phyloP scores from a whole-genome alignment of 2,113 vertebrate species.

The Mola mola region DNA sequence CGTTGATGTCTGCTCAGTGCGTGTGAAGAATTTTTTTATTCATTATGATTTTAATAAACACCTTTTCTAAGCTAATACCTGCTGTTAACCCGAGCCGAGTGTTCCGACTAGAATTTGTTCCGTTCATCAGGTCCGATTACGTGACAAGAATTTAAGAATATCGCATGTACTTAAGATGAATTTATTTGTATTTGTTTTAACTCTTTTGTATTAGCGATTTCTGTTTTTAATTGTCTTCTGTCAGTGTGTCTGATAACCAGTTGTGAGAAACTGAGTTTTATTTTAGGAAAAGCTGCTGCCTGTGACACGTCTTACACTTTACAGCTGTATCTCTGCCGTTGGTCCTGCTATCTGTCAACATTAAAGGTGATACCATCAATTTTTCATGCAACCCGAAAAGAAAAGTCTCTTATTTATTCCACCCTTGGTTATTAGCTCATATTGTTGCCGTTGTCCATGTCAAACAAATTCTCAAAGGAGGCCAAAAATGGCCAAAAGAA shows the following conservation, averaged over 20 bases:
- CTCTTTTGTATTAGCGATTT: slow-evolving; percentile 58
- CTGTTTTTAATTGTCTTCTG: slow-evolving; percentile 31
- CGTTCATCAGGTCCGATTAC: slow-evolving; percentile 40
- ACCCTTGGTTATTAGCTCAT: background rate
- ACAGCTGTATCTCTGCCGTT: slow-evolving; percentile 38
- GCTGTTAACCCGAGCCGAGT: slow-evolving; percentile 38
- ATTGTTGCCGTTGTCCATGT: too few relatives aligned
- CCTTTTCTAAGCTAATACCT: slow-evolving; percentile 50
- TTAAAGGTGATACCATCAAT: slow-evolving; percentile 53
- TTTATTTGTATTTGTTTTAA: slow-evolving; percentile 76
- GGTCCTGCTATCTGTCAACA: slow-evolving; percentile 52
- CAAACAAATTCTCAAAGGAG: too few relatives aligned
- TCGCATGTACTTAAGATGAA: slow-evolving; percentile 59
- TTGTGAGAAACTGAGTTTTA: slow-evolving; percentile 16
- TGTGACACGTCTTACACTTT: slow-evolving; percentile 51
- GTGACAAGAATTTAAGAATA: slow-evolving; percentile 19
- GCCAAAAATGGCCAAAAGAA: too few relatives aligned
- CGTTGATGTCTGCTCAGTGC: slow-evolving; percentile 9
- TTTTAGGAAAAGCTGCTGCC: slow-evolving; percentile 19
- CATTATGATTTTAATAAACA: slow-evolving; percentile 1
- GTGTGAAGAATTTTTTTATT: slow-evolving; percentile 10
- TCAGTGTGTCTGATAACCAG: slow-evolving; percentile 6
- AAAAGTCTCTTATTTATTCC: too few relatives aligned
- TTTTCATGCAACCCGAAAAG: slow-evolving; percentile 33
- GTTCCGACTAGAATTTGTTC: slow-evolving; percentile 29